Percentiles rank a stretch among this genome's conserved stretches.
These are phyloP conservation scores for Python bivittatus DNA, from an alignment of 2,113 vertebrate species.

Conservation along the genomic window DNA sequence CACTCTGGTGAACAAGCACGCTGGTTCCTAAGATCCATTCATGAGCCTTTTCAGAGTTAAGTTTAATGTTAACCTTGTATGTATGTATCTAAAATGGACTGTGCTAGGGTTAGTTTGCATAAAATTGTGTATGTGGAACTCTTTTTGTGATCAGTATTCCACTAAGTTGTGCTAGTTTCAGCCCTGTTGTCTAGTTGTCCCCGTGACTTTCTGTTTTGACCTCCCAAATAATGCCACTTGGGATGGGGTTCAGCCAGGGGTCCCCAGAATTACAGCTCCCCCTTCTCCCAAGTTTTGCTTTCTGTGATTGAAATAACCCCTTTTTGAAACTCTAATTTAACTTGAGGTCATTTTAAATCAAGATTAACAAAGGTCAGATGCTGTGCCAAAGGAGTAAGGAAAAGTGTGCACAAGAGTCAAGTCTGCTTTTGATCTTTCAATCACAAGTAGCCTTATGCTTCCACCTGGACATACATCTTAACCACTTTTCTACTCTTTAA, in stretches of 20 bases:
- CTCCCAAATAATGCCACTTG: background rate
- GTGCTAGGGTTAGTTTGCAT: background rate
- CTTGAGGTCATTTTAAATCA: background rate
- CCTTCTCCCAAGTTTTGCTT: background rate
- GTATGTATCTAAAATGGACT: too few relatives aligned
- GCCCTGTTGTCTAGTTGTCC: background rate
- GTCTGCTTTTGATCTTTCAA: background rate
- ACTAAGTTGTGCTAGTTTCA: background rate
- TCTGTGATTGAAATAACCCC: background rate
- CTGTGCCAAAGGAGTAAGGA: background rate
- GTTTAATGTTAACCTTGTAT: background rate
- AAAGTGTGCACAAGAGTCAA: too few relatives aligned
- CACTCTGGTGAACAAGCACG: background rate
- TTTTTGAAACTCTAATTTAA: background rate
- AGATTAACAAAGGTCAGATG: background rate
- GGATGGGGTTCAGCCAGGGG: background rate
- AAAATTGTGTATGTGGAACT: background rate
- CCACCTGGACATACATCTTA: too few relatives aligned
- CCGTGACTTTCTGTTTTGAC: background rate
- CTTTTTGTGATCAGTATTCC: background rate
- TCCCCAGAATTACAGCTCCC: background rate
- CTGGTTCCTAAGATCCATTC: background rate
- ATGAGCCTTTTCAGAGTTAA: background rate
- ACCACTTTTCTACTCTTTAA: too few relatives aligned
- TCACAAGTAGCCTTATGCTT: too few relatives aligned